A percentile compares a stretch with the other conserved stretches of the same genome.
These are phyloP conservation scores for Lophotis ruficrista DNA, from an alignment of 2,113 vertebrate genomes.

Conservation along the genomic window DNA sequence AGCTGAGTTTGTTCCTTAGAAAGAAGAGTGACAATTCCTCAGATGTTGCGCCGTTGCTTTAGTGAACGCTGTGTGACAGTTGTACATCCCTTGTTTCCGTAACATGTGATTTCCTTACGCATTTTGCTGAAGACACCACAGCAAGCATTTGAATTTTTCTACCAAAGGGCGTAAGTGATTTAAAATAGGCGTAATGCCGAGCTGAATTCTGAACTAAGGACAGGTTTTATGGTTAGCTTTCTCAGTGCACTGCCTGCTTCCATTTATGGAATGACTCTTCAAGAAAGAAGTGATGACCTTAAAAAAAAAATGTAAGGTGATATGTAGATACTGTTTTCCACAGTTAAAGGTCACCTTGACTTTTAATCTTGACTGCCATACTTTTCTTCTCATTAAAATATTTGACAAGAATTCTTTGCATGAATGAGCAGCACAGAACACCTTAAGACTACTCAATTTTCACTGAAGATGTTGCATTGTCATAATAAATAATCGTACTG, in stretches of 20 bases:
- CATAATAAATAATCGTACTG: conserved; percentile 49
- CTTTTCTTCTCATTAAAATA: conserved; percentile 81
- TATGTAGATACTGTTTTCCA: conserved; percentile 55
- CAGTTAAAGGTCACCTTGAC: conserved; percentile 78
- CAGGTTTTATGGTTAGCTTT: not conserved
- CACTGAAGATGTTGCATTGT: conserved; percentile 35
- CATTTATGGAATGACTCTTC: conserved; percentile 14
- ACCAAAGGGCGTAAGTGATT: not conserved
- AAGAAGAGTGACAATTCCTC: not conserved
- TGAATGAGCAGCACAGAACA: conserved; percentile 66
- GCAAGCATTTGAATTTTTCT: not conserved
- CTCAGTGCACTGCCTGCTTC: not conserved
- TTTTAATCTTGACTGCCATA: conserved; percentile 71
- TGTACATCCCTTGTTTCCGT: not conserved
- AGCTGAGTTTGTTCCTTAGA: not conserved
- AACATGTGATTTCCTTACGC: not conserved
- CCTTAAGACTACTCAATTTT: conserved; percentile 57
- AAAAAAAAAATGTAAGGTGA: conserved; percentile 48
- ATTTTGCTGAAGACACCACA: not conserved
- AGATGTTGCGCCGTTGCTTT: not conserved
- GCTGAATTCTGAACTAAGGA: not conserved
- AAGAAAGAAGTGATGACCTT: conserved; percentile 49
- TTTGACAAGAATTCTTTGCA: conserved; percentile 81
- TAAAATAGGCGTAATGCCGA: not conserved
- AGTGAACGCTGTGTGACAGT: not conserved